Conservation (phyloP, 2,888 invertebrate species). For the Nemoura dubitans region DNA sequence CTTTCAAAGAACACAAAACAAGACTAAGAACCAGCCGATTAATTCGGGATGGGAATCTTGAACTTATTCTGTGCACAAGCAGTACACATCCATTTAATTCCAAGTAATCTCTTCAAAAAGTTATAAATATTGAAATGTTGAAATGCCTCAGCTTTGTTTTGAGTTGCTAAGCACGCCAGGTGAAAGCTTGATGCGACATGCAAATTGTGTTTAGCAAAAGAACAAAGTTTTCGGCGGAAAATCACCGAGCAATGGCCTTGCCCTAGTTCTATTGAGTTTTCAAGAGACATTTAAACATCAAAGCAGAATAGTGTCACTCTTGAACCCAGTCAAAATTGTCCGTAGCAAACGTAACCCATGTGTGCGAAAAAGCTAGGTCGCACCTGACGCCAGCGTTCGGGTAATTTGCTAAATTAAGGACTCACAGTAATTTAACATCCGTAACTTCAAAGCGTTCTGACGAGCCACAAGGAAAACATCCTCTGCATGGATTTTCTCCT, state of each 20-base stretch:
- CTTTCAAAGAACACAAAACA: not conserved
- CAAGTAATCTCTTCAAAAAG: not conserved
- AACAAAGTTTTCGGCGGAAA: not conserved
- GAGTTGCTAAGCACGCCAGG: not conserved
- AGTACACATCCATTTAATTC: not conserved
- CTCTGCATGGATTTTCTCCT: not conserved
- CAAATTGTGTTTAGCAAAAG: slow-evolving; percentile 7
- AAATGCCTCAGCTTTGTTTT: not conserved
- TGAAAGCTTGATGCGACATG: not conserved
- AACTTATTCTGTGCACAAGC: too few species aligned
- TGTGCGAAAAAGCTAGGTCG: not conserved
- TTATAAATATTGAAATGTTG: not conserved
- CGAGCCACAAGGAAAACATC: not conserved
- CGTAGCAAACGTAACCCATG: not conserved
- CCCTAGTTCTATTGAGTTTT: not conserved
- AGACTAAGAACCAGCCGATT: not conserved
- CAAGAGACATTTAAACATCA: not conserved
- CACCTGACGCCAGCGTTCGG: not conserved
- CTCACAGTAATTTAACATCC: not conserved
- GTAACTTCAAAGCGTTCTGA: not conserved
- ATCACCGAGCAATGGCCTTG: not conserved
- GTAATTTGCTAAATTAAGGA: not conserved
- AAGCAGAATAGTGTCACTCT: not conserved
- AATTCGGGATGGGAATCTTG: not conserved
- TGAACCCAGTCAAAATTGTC: not conserved